These are phyloP conservation scores for Mustela lutreola DNA, from an alignment of 2,113 vertebrate species.

Conservation along the genomic window DNA sequence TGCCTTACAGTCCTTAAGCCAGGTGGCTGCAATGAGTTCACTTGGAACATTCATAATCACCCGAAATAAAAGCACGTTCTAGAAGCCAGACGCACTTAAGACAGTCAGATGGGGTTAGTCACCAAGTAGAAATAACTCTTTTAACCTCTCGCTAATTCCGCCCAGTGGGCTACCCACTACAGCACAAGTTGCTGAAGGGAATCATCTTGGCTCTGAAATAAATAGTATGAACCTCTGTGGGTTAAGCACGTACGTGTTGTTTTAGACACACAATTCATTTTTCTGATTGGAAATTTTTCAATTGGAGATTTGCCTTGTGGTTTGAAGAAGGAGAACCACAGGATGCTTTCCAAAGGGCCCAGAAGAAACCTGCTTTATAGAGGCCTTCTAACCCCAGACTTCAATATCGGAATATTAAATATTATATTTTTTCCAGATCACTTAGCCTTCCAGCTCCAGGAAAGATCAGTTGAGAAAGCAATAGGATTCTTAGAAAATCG, in stretches of 20 bases:
- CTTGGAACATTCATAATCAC: slow-evolving; percentile 80
- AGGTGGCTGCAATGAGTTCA: slow-evolving; percentile 75
- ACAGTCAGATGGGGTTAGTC: slow-evolving; percentile 73
- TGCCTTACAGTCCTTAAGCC: slow-evolving; percentile 84
- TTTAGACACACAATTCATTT: slow-evolving; percentile 13
- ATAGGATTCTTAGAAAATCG: neutral
- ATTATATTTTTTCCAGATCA: neutral
- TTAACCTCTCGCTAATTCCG: slow-evolving; percentile 72
- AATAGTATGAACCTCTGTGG: slow-evolving; percentile 30
- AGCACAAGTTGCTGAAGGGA: neutral
- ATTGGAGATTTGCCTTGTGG: slow-evolving; percentile 5
- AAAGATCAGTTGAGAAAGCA: neutral
- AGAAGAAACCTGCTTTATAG: neutral
- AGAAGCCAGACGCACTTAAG: slow-evolving; percentile 75
- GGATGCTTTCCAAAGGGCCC: neutral
- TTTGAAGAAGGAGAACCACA: neutral
- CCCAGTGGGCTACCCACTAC: neutral
- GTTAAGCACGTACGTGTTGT: slow-evolving; percentile 36
- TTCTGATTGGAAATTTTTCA: slow-evolving; percentile 9
- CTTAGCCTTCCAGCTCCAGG: neutral
- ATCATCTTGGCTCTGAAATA: slow-evolving; percentile 52
- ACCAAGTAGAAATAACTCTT: slow-evolving; percentile 64
- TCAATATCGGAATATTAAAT: neutral
- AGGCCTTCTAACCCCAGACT: neutral
- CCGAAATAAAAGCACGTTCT: slow-evolving; percentile 65